Base-by-base conservation (phyloP, 2,113 vertebrate species). In the Perca fluviatilis region DNA sequence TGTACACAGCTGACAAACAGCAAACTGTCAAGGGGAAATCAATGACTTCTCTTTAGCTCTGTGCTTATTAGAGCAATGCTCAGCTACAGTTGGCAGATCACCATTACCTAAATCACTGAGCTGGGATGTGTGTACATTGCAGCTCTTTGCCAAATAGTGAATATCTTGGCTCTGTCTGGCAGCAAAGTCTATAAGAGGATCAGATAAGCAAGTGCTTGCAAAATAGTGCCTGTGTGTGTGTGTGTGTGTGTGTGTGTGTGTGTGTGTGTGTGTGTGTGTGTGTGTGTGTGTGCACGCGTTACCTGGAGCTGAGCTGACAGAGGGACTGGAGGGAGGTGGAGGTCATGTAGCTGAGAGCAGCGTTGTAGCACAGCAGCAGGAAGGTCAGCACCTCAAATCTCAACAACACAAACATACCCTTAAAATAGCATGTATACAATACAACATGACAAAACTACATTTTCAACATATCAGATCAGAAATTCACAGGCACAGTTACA, bases 361-460 rank as follows among this genome's bases (percentile, higher is more conserved):
- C 96, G 54, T 99, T 99, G 93, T 99, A 99, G 91, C 97, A 98
- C 83, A 99, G 95, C 87, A 99, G 93, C 88, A 99, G 96, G 90
- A 99, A 99, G 77, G 97, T 97, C 95, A 99, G 93, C 68, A 99
- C 98, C 95, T 99, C 97, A 93, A 99, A 99, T 90, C 98, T 99
- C 58, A 71, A 86, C 36, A 69, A 64, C 50, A 85, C 82, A 92
- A 87, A 84, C 50, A 79, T 53, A 77, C 46, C 23, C 40, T 72
- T 77, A 46, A 79, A 77, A 83, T 12, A 33, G 8, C n/a, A 36
- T 0, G 1, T 61, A 61, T 51, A 40, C 50, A 49, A 51, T 1
- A 30, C 30, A 49, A 16, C 2, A 19, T 23, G 21, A 64, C 47
- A 56, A 3, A 51, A 9, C 30, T 19, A 66, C 12, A 60, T 57